Evolutionary conservation across 2,888 invertebrate species (phyloP).

Genomic region (Stenotaenia linearis): DNA sequence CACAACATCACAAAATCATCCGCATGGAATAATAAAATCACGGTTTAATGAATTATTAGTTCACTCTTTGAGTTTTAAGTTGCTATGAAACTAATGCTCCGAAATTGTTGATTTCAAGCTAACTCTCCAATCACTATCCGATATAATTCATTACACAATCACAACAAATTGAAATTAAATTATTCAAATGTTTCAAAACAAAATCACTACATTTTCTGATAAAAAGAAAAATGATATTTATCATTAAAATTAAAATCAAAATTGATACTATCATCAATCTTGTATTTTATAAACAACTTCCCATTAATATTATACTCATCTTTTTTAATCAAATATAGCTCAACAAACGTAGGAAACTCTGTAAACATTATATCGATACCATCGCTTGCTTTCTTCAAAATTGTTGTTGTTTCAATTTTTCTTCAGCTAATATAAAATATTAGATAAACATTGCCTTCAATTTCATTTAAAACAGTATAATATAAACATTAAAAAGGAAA

Average conservation of each 20-base stretch:
- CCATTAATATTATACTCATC: no score
- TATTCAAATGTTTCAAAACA: background rate
- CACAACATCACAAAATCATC: conserved; percentile 19
- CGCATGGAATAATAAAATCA: conserved; percentile 3
- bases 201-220: no score
- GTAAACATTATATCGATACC: background rate
- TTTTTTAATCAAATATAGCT: background rate
- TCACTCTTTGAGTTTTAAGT: background rate
- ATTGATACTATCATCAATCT: no score
- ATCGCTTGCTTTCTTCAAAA: background rate
- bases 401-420: background rate
- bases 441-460: background rate
- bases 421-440: background rate
- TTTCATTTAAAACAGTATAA: no score
- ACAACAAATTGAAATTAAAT: background rate
- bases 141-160: background rate
- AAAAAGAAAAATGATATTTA: no score
- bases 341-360: background rate
- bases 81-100: background rate
- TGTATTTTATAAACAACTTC: no score
- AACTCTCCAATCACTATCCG: background rate
- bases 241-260: no score
- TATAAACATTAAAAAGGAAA: no score
- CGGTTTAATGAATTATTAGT: background rate
- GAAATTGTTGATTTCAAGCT: background rate